Evolutionary conservation across 1,140 invertebrate genomes (phyloP), one percentile per base, ranked within the genome.

Genomic region (Heliconius hewitsoni): DNA sequence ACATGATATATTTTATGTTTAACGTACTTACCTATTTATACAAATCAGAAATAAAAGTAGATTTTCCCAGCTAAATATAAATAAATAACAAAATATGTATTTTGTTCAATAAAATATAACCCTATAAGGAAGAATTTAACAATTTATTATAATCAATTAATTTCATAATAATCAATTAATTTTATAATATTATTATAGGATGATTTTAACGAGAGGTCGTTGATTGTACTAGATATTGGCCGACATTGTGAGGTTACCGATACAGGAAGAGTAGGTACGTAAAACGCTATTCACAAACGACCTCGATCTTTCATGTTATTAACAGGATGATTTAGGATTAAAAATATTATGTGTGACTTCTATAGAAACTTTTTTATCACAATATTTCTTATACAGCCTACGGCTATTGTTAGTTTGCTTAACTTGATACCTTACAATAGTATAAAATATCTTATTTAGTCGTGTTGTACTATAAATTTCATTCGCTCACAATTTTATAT

Each of bases 171-270:
- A 85, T 83, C 83, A 88, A 84, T 87, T 84, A 86, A 83, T 87
- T 85, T 77, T 82, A 81, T 75, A 86, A 86, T 85, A 84, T 81
- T 50, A 74, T 75, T 80, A 81, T 81, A 80, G 80, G 71, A 66
- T 66, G 76, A 84, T 86, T 86, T 81, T 70, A 76, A 74, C 27
- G 71, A 82, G 81, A 91, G 88, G 89, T 87, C 87, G 79, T 84
- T 78, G 78, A 86, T 91, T 91, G 87, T 89, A 79, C 71, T 73
- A 83, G 74, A 82, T 85, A 86, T 84, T 84, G 81, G 74, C 85
- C 76, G 79, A 81, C 84, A 87, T 89, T 88, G 82, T 89, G 77
- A 83, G 42, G 6, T 72, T 55, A 71, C 46, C 80, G 77, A 82
- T 85, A 76, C 83, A 88, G 87, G 87, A 90, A 90, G 86, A 82